Evolutionary conservation across 2,113 vertebrate genomes (phyloP).

Genomic region (Sylvietta virens): DNA sequence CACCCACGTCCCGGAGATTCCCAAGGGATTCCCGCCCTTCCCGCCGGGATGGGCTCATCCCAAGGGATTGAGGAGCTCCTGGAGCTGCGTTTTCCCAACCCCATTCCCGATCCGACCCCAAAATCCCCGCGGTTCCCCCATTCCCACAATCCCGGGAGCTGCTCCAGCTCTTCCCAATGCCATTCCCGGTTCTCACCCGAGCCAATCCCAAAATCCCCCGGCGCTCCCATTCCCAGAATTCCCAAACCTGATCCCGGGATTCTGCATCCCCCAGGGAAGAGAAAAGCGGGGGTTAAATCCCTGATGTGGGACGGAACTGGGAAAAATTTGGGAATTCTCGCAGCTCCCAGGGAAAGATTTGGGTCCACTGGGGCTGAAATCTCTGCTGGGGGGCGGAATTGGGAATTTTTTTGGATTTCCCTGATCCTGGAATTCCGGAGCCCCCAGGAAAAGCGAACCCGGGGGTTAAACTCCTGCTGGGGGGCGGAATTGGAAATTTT

Average conservation of each 20-base stretch:
- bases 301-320: too few species aligned
- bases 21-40: too few species aligned
- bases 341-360: too few species aligned
- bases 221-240: neutral
- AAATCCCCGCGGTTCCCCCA: neutral
- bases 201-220: neutral
- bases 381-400: too few species aligned
- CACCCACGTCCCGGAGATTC: too few species aligned
- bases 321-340: too few species aligned
- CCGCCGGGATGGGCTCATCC: neutral
- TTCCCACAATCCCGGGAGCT: too few species aligned
- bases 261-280: neutral
- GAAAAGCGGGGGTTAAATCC: neutral
- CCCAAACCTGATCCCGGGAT: neutral
- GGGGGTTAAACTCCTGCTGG: too few species aligned
- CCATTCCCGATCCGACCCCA: neutral
- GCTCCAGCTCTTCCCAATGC: too few species aligned
- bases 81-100: neutral
- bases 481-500: neutral
- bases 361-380: too few species aligned
- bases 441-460: neutral
- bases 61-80: neutral
- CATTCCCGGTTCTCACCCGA: accelerated
- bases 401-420: too few species aligned
- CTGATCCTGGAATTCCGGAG: too few species aligned